Base-by-base conservation (phyloP, 2,113 vertebrate genomes). In the Grammomys dolichurus region DNA sequence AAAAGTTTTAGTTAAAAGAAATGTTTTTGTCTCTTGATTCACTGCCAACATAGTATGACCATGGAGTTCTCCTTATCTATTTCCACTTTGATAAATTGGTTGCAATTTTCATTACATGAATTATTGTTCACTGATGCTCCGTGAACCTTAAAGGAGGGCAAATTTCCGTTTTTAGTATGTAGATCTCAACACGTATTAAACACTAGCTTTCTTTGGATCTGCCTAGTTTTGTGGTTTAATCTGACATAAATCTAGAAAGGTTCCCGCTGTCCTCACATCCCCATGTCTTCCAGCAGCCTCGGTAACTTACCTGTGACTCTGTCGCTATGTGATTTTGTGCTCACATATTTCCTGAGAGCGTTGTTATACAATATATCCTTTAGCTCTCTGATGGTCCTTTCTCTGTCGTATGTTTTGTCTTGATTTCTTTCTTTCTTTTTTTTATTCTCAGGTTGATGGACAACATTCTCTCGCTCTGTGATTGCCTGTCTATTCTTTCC, bases 191-290 rank as follows among this genome's bases (percentile, higher is more conserved):
- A 40, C 33, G 12, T 56, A 56, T 81, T 72, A 76, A 36, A 60
- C 9, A 58, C 73, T n/a, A 81, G 19, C 43, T 89, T 94, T 70
- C 76, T 86, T 75, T 58, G 31, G 70, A 87, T 88, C 84, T 70
- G 16, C 51, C 92, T 69, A 40, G 46, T 82, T 93, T 85, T 69
- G 36, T 28, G 67, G 54, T 46, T 40, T 75, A 89, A 33, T 6
- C 56, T 91, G n/a, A 85, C 7, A 22, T 65, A 58, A 89, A 65
- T 17, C 70, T 43, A n/a, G 36, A 73, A 90, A 63, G 2, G 51
- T 92, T 80, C 86, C 51, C 31, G 3, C 24, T 75, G 16, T 9
- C 36, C 7, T 31, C 31, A 3, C 76, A 40, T 90, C 87, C 78
- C 63, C 90, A 0, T 36, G 73, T 63, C 36, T 58, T 20, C 48